Evolutionary conservation across 2,797 vertebrate genomes (phyloP).

Genomic region (Cephalopachus bancanus): DNA sequence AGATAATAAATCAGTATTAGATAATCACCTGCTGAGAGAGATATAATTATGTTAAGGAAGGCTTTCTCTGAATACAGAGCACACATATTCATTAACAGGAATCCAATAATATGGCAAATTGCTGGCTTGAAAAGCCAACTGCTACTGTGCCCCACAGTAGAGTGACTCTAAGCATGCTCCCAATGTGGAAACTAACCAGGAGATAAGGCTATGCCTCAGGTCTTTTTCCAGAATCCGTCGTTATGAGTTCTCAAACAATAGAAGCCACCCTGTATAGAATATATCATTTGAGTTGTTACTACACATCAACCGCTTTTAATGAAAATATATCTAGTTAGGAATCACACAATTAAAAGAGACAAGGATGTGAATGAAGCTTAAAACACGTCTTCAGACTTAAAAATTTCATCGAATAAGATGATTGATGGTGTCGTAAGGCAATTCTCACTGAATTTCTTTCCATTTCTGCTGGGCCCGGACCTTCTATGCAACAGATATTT

Average conservation of each 20-base stretch:
- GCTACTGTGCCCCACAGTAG: rapidly evolving
- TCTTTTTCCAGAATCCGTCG: background rate
- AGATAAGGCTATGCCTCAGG: background rate
- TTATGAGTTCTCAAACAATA: background rate
- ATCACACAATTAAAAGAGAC: background rate
- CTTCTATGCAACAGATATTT: background rate
- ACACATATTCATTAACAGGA: rapidly evolving
- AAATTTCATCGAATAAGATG: background rate
- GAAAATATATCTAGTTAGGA: background rate
- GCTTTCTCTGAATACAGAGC: background rate
- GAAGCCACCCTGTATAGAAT: background rate
- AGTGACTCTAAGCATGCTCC: background rate
- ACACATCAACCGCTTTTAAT: background rate
- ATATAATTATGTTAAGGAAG: rapidly evolving
- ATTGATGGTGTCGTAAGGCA: background rate
- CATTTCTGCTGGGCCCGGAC: background rate
- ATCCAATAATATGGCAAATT: rapidly evolving
- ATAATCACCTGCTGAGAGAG: background rate
- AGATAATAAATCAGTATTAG: background rate
- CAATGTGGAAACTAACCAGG: background rate
- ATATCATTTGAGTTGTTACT: background rate
- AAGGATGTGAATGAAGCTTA: background rate
- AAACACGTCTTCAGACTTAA: background rate
- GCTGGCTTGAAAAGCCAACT: background rate
- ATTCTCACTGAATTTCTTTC: background rate